Evolutionary conservation across 2,888 invertebrate genomes (phyloP).

Genomic region (Eilema caniola): DNA sequence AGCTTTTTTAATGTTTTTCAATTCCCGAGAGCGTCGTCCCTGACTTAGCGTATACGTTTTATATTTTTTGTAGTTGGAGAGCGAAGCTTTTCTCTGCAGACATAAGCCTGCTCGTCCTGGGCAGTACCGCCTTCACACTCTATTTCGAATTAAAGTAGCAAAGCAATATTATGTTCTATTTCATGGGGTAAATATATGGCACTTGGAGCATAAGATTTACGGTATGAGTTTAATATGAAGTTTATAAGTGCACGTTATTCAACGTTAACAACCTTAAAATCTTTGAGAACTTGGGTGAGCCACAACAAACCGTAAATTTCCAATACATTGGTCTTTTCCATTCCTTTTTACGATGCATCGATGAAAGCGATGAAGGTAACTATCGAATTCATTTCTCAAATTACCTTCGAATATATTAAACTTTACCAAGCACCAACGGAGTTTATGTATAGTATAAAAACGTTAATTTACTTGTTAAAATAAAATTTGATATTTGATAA

Average conservation of each 20-base stretch:
- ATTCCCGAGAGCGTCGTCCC: not conserved
- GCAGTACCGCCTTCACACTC: not conserved
- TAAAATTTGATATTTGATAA: too few relatives aligned
- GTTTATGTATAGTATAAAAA: not conserved
- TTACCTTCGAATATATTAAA: not conserved
- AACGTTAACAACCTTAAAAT: not conserved
- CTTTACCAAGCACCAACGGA: not conserved
- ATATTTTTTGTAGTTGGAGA: not conserved
- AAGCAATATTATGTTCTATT: too few relatives aligned
- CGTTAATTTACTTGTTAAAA: not conserved
- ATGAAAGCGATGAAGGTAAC: not conserved
- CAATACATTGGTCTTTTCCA: not conserved
- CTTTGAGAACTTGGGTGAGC: not conserved
- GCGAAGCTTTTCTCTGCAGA: not conserved
- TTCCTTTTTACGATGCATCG: not conserved
- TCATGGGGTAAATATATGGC: not conserved
- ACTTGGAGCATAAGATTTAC: not conserved
- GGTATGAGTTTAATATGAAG: not conserved
- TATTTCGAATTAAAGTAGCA: not conserved
- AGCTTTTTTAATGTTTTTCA: not conserved
- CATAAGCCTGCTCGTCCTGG: not conserved
- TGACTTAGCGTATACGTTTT: not conserved
- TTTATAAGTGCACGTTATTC: too few relatives aligned
- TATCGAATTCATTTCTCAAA: not conserved
- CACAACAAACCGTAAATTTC: conserved; percentile 5